Percentiles rank a stretch among this genome's conserved stretches.
These are phyloP conservation scores for Nesoenas mayeri DNA, from an alignment of 2,113 vertebrate species.

Conservation along the genomic window DNA sequence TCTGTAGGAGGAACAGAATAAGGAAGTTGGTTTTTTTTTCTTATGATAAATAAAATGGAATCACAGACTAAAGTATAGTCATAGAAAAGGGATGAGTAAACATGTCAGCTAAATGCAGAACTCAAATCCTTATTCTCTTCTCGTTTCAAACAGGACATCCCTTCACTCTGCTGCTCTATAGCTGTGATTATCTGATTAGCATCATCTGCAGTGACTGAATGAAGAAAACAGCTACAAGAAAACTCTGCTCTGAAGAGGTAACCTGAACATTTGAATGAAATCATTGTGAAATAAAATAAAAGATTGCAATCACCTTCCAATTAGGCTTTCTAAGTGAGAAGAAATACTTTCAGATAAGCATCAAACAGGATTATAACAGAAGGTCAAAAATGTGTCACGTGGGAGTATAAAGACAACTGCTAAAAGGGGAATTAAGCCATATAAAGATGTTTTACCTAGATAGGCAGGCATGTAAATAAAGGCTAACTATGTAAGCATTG, in stretches of 20 bases:
- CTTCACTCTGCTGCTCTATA: neutral
- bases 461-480: neutral
- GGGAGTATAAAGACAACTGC: neutral
- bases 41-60: conserved; percentile 11
- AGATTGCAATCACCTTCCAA: neutral
- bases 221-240: neutral
- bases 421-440: neutral
- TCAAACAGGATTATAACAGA: conserved; percentile 8
- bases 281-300: neutral
- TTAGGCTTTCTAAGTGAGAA: conserved; percentile 8
- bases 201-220: neutral
- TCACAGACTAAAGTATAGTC: neutral
- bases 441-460: neutral
- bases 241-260: conserved; percentile 1
- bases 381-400: conserved; percentile 11
- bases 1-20: neutral
- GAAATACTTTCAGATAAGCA: neutral
- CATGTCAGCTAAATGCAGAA: conserved; percentile 29
- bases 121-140: conserved; percentile 20
- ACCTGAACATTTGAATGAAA: neutral
- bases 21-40: conserved; percentile 8
- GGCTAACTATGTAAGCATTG: neutral
- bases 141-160: neutral
- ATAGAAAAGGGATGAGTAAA: conserved; percentile 51
- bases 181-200: neutral